phyloP scores from a whole-genome alignment of 2,797 vertebrate species.

The Dendrocincla fuliginosa region DNA sequence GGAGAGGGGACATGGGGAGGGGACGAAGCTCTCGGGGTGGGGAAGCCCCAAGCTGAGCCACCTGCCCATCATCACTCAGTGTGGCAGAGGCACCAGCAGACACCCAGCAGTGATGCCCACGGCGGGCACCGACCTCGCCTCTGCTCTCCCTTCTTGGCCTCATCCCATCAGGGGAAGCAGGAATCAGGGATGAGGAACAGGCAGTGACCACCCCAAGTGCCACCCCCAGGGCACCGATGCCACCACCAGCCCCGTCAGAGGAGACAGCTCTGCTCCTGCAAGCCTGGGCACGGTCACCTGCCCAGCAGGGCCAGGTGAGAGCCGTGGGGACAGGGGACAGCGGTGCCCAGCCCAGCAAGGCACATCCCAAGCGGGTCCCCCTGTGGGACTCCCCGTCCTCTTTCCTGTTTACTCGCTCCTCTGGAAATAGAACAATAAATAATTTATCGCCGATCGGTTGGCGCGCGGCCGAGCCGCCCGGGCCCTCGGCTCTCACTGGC shows the following conservation, averaged over 20 bases:
- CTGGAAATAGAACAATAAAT: constrained; percentile 40
- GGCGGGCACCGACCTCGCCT: neutral
- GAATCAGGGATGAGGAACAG: neutral
- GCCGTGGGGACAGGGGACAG: fast-evolving
- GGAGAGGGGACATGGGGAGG: fast-evolving
- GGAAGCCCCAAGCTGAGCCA: neutral
- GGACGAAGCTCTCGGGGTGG: fast-evolving
- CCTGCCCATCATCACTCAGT: fast-evolving
- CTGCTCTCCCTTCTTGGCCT: neutral
- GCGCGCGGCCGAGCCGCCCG: neutral
- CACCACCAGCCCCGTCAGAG: fast-evolving
- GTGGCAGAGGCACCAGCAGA: neutral
- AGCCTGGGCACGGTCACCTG: neutral
- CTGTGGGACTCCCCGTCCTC: neutral
- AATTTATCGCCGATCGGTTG: constrained; percentile 22
- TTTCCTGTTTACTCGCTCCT: constrained; percentile 53
- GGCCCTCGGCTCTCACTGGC: neutral
- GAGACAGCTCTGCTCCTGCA: neutral
- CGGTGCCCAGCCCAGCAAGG: neutral
- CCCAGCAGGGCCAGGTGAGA: neutral
- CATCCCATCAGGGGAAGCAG: fast-evolving
- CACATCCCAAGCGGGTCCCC: neutral
- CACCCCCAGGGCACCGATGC: neutral
- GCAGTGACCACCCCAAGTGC: neutral
- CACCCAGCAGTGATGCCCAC: fast-evolving